These are phyloP conservation scores for Mus caroli DNA, from an alignment of 2,797 vertebrate species.

Conservation along the genomic window DNA sequence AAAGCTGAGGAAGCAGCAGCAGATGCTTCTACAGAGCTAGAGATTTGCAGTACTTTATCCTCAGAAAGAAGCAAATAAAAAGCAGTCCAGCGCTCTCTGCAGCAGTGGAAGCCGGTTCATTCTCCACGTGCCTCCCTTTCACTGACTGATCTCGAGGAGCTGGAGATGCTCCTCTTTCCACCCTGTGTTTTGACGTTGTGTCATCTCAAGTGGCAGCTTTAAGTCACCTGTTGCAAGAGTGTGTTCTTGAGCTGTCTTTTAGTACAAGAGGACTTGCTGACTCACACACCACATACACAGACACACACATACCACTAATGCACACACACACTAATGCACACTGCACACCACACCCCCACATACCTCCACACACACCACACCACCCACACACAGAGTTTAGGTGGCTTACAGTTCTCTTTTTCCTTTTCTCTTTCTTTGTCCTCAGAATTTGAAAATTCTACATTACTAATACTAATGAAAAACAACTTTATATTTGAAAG, in stretches of 20 bases:
- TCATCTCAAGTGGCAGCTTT: background rate
- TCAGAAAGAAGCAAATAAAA: slow-evolving; percentile 52
- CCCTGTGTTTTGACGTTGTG: background rate
- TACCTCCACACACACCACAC: no score
- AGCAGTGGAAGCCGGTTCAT: background rate
- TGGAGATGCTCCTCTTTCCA: background rate
- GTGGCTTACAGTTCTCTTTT: background rate
- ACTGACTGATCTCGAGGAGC: slow-evolving; percentile 3
- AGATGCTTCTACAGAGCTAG: slow-evolving; percentile 44
- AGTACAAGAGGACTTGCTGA: slow-evolving; percentile 42
- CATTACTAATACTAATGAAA: slow-evolving; percentile 60
- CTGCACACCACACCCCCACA: no score
- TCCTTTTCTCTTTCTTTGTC: background rate
- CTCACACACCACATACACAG: background rate
- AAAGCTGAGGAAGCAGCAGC: slow-evolving; percentile 18
- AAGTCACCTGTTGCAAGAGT: slow-evolving; percentile 22
- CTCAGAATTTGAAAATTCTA: background rate
- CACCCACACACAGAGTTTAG: background rate
- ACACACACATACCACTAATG: no score
- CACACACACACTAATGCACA: no score
- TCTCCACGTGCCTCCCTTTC: background rate
- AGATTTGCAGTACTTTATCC: slow-evolving; percentile 22
- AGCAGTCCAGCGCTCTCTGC: background rate
- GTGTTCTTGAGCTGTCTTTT: slow-evolving; percentile 41
- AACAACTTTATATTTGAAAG: slow-evolving; percentile 2